phyloP scores from a whole-genome alignment of 1,140 invertebrate genomes.

The Drosophila kepulauana region DNA sequence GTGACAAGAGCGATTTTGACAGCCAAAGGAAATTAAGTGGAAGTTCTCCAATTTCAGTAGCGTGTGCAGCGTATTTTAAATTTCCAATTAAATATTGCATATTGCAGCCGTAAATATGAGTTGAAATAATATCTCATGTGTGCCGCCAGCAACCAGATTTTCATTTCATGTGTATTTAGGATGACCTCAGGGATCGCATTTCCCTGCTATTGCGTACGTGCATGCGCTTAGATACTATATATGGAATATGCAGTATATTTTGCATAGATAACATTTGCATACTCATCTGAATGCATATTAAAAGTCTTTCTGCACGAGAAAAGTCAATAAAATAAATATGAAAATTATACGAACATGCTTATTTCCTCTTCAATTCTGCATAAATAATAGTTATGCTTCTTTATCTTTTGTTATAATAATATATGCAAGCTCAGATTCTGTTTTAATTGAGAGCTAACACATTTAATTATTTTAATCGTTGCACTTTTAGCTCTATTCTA shows the following conservation, averaged over 20 bases:
- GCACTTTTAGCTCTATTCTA: too few species aligned
- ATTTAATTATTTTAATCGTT: too few species aligned
- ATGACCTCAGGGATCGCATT: constrained; percentile 12
- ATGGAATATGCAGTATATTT: not conserved
- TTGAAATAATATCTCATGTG: not conserved
- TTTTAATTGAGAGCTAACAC: too few species aligned
- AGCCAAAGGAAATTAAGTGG: constrained; percentile 44
- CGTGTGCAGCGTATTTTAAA: constrained; percentile 12
- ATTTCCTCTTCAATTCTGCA: too few species aligned
- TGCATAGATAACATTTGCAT: constrained; percentile 32
- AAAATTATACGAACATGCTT: too few species aligned
- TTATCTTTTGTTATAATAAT: too few species aligned
- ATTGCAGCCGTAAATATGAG: not conserved
- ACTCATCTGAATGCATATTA: constrained; percentile 1
- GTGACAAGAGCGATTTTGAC: constrained; percentile 27
- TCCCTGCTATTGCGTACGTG: not conserved
- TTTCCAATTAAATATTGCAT: constrained; percentile 14
- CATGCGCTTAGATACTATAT: not conserved
- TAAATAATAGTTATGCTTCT: too few species aligned
- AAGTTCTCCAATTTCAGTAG: constrained; percentile 20
- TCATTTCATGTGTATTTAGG: not conserved
- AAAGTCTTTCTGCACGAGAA: not conserved
- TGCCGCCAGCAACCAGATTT: constrained; percentile 9
- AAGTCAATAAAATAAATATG: too few species aligned
- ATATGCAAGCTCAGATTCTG: too few species aligned